These are phyloP conservation scores for Coenonympha arcania DNA, from an alignment of 2,888 invertebrate species.

Conservation along the genomic window DNA sequence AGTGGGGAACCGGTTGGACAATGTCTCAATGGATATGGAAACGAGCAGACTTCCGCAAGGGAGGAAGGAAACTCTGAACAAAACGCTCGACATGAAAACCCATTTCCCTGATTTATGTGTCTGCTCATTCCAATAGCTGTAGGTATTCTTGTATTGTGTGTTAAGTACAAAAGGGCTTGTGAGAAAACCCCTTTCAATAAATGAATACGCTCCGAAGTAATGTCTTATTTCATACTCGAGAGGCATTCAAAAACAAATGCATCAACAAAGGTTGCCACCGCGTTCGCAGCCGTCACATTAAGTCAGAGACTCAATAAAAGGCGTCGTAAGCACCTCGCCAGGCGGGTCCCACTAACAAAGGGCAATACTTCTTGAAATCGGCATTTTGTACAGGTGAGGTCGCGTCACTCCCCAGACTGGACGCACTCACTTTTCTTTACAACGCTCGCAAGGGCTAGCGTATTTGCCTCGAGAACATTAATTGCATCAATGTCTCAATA, in stretches of 20 bases:
- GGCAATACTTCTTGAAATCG: constrained; percentile 61
- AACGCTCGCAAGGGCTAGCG: too few relatives aligned
- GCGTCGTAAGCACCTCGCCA: constrained; percentile 40
- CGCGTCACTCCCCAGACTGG: constrained; percentile 47
- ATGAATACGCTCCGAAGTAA: constrained; percentile 12
- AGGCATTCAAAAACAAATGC: constrained; percentile 30
- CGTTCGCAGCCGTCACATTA: constrained; percentile 44
- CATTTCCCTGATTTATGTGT: not conserved
- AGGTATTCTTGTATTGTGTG: not conserved
- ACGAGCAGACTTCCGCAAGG: constrained; percentile 5
- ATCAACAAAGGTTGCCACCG: constrained; percentile 39
- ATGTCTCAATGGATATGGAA: constrained; percentile 12
- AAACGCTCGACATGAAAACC: constrained; percentile 1
- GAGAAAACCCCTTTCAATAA: not conserved
- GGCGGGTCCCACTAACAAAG: constrained; percentile 58
- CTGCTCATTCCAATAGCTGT: too few relatives aligned
- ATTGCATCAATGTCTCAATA: too few relatives aligned
- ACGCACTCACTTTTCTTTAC: constrained; percentile 56
- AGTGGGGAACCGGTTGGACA: constrained; percentile 32
- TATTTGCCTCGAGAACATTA: too few relatives aligned
- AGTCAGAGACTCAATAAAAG: constrained; percentile 51
- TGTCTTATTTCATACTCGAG: constrained; percentile 15
- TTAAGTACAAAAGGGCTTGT: not conserved
- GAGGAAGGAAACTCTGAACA: constrained; percentile 1
- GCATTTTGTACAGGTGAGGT: constrained; percentile 63